Percentiles rank a stretch among this genome's conserved stretches.
Conservation (phyloP, 2,888 invertebrate genomes). For the Xanthia togata region DNA sequence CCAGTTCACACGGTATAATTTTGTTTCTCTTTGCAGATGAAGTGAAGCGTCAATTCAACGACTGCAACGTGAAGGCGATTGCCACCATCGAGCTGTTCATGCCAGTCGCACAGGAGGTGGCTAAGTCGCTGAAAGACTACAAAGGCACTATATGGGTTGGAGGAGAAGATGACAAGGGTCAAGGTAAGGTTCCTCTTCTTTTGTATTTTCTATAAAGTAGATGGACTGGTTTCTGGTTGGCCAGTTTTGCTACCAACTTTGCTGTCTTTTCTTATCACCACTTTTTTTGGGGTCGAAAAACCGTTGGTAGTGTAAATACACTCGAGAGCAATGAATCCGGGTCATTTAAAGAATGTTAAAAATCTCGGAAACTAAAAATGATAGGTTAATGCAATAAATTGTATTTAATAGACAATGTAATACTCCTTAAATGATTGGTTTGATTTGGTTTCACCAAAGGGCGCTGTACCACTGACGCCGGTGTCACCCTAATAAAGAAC, state of each 20-base stretch:
- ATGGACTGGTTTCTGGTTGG: not conserved
- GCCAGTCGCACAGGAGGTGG: constrained; percentile 90
- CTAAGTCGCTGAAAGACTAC: constrained; percentile 89
- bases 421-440: too few relatives aligned
- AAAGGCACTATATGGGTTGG: constrained; percentile 92
- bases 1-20: not conserved
- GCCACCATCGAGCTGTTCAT: constrained; percentile 92
- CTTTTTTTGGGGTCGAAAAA: not conserved
- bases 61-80: constrained; percentile 91
- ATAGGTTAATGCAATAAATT: too few relatives aligned
- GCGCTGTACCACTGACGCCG: too few relatives aligned
- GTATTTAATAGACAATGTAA: too few relatives aligned
- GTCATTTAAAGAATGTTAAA: too few relatives aligned
- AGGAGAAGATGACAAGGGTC: constrained; percentile 88
- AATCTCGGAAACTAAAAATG: too few relatives aligned
- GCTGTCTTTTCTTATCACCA: not conserved
- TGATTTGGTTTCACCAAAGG: too few relatives aligned
- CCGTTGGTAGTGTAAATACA: not conserved
- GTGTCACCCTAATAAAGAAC: too few relatives aligned
- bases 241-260: not conserved
- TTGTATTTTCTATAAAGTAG: not conserved
- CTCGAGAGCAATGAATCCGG: too few relatives aligned
- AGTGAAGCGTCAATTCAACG: constrained; percentile 91
- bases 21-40: constrained; percentile 87
- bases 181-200: constrained; percentile 71